phyloP scores from a whole-genome alignment of 2,113 vertebrate species.

The Emydocephalus ijimae region DNA sequence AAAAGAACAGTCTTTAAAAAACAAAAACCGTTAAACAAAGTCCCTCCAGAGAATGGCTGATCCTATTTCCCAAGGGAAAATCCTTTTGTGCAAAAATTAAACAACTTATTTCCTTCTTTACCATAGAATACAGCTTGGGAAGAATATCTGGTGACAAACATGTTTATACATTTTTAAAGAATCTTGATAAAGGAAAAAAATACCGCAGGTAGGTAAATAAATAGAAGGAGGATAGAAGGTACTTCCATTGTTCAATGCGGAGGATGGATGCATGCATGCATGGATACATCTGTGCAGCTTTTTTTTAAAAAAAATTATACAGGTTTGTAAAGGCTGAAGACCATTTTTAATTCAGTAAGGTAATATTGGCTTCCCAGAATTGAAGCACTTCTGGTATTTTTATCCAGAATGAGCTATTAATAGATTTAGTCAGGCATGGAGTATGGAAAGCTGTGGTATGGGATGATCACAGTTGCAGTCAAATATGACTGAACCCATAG shows the following conservation, averaged over 20 bases:
- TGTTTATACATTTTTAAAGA: background rate
- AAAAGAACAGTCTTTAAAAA: background rate
- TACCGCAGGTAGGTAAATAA: background rate
- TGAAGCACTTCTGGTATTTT: background rate
- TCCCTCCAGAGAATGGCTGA: background rate
- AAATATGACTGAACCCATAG: background rate
- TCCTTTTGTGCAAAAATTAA: background rate
- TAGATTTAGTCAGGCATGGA: background rate
- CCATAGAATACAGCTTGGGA: background rate
- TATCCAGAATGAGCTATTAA: background rate
- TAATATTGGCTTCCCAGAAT: background rate
- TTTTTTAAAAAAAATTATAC: background rate
- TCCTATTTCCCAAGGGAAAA: constrained; percentile 15
- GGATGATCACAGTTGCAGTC: background rate
- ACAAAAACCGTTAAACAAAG: background rate
- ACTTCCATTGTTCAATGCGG: background rate
- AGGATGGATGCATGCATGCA: background rate
- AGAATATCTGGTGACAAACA: background rate
- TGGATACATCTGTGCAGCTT: background rate
- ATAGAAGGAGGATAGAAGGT: background rate
- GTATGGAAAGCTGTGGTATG: background rate
- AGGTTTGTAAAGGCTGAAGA: background rate
- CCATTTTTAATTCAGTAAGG: background rate
- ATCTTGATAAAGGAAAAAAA: background rate
- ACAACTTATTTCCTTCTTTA: background rate